These are phyloP conservation scores for Chloropsis hardwickii DNA, from an alignment of 2,113 vertebrate genomes.

Conservation along the genomic window DNA sequence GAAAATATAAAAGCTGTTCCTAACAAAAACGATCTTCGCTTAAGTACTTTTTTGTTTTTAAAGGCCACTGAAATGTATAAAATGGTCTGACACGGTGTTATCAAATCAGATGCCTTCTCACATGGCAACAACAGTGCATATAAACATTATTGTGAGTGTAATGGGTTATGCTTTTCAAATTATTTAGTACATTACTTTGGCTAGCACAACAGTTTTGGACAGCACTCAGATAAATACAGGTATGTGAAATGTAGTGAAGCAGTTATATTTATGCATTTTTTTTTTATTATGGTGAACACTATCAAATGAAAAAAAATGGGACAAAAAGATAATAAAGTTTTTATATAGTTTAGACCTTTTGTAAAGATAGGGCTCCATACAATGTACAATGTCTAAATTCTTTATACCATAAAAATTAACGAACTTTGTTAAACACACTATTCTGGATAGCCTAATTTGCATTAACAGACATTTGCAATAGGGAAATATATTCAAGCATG, in stretches of 20 bases:
- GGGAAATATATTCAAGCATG: constrained; percentile 88
- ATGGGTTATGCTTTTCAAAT: constrained; percentile 76
- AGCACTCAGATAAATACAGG: constrained; percentile 92
- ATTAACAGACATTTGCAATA: constrained; percentile 87
- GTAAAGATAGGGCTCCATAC: constrained; percentile 77
- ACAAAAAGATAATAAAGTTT: constrained; percentile 72
- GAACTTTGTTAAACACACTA: constrained; percentile 84
- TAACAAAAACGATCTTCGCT: constrained; percentile 76
- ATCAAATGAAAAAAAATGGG: constrained; percentile 75
- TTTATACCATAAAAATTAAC: constrained; percentile 80
- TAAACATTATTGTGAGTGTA: constrained; percentile 80
- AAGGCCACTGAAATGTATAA: constrained; percentile 99
- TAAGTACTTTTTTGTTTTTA: constrained; percentile 72
- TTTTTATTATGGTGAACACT: constrained; percentile 81
- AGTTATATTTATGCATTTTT: constrained; percentile 80
- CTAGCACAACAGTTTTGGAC: constrained; percentile 88
- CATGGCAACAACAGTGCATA: constrained; percentile 90
- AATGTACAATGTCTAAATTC: constrained; percentile 76
- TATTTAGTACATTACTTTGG: constrained; percentile 85
- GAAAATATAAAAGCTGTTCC: constrained; percentile 82
- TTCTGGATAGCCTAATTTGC: constrained; percentile 88
- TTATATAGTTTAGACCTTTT: constrained; percentile 78
- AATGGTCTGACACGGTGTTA: constrained; percentile 81
- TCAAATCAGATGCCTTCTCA: constrained; percentile 84
- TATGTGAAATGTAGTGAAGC: constrained; percentile 94